Evolutionary conservation across 2,797 vertebrate species (phyloP).

Genomic region (Nannoperca obscura): DNA sequence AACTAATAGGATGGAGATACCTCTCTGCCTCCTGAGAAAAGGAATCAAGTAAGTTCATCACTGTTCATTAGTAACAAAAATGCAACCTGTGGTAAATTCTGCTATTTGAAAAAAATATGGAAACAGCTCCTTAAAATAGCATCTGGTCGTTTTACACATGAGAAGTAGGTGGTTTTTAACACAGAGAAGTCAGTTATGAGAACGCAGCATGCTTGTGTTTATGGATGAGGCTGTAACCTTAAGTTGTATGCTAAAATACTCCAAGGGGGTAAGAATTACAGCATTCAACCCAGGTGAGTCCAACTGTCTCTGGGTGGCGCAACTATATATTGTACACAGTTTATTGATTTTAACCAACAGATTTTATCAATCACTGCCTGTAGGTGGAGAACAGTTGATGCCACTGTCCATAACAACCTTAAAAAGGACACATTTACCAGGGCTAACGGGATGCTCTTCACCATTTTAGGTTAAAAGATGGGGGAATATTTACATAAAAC

Average conservation of each 20-base stretch:
- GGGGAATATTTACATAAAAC: background rate
- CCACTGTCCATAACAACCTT: background rate
- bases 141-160: background rate
- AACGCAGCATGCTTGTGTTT: conserved; percentile 1
- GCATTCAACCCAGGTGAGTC: background rate
- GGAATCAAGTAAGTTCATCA: conserved; percentile 90
- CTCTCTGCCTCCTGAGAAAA: conserved; percentile 95
- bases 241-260: background rate
- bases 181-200: background rate
- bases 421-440: background rate
- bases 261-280: background rate
- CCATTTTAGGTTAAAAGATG: background rate
- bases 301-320: background rate
- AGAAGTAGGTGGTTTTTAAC: background rate
- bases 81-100: background rate
- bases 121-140: background rate
- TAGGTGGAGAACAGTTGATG: background rate
- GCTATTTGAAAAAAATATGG: background rate
- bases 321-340: background rate
- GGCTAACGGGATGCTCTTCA: background rate
- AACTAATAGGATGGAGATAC: conserved; percentile 93
- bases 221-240: background rate
- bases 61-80: background rate
- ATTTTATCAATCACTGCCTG: background rate
- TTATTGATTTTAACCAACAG: background rate